Conservation (phyloP, 2,797 vertebrate genomes). For the Hemitrygon akajei region DNA sequence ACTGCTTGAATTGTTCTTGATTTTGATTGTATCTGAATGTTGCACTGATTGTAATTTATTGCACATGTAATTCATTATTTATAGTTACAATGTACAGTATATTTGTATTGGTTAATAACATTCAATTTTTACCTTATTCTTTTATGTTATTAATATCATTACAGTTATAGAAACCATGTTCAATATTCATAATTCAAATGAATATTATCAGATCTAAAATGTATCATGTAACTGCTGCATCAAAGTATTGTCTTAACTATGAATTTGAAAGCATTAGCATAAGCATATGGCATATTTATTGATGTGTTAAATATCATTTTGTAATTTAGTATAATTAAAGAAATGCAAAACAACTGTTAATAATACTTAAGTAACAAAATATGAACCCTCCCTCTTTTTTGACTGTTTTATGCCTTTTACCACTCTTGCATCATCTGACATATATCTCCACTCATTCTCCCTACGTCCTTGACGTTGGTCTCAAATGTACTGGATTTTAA, state of each 20-base stretch:
- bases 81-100: background rate
- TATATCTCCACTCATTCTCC: background rate
- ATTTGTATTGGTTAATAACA: conserved; percentile 18
- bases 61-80: background rate
- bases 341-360: conserved; percentile 2
- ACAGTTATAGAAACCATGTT: conserved; percentile 1
- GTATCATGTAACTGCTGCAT: background rate
- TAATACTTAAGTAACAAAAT: conserved; percentile 3
- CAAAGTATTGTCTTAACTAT: background rate
- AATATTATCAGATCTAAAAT: conserved; percentile 13
- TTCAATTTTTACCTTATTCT: background rate
- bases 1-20: conserved; percentile 25
- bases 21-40: conserved; percentile 25
- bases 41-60: conserved; percentile 26
- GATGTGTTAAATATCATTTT: conserved; percentile 32
- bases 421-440: background rate
- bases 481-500: background rate
- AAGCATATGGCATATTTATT: background rate
- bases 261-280: background rate
- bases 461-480: background rate
- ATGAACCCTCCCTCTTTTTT: background rate
- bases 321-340: conserved; percentile 25
- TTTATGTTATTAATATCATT: background rate
- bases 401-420: background rate
- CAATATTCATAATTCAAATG: background rate